Conservation (phyloP, 2,113 vertebrate genomes). For the Pachyramphus minor region DNA sequence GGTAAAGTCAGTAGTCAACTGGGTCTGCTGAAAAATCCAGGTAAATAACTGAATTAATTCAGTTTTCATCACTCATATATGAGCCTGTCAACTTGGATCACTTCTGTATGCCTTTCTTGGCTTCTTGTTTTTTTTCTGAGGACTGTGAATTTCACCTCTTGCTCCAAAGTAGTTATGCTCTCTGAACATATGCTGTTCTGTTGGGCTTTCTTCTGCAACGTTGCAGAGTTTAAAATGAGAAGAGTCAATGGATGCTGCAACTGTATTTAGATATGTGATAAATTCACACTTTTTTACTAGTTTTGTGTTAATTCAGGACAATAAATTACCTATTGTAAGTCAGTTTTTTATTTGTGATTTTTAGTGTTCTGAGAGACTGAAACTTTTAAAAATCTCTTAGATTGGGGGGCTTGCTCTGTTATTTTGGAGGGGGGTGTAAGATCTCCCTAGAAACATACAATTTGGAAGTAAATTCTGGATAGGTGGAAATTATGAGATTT, state of each 20-base stretch:
- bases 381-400: not conserved
- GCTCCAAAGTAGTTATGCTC: not conserved
- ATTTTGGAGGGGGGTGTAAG: not conserved
- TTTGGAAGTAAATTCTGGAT: not conserved
- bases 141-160: not conserved
- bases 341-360: not conserved
- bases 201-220: not conserved
- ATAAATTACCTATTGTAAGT: not conserved
- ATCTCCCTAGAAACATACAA: not conserved
- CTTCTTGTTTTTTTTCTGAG: not conserved
- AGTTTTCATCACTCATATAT: not conserved
- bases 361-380: not conserved
- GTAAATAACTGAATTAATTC: not conserved
- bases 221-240: not conserved
- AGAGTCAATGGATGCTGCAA: not conserved
- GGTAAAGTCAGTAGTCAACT: not conserved
- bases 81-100: not conserved
- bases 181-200: not conserved
- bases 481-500: not conserved
- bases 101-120: not conserved
- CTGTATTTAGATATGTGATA: not conserved
- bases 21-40: not conserved
- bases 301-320: not conserved
- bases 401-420: not conserved
- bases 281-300: not conserved